Base-by-base conservation (phyloP, 2,797 vertebrate species). In the Galago senegalensis region DNA sequence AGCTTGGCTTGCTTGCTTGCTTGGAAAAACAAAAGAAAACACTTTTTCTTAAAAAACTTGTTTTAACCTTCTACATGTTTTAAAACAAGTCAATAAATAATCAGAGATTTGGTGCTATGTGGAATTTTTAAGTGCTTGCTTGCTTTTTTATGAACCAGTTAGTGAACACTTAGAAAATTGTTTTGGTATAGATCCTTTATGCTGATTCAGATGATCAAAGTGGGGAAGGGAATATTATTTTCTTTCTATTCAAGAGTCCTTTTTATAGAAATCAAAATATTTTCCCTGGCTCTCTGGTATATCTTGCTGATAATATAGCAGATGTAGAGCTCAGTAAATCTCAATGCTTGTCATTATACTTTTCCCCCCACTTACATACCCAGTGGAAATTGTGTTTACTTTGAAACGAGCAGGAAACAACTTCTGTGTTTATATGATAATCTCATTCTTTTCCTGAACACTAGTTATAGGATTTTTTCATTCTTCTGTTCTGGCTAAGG, bases 391-490 rank as follows among this genome's bases (percentile, higher is more conserved):
- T 85, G 21, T 60, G 43, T 94, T 96, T 84, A 46, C 65, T 82
- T 81, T 79, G 87, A 76, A 92, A 87, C 73, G 61, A 70, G 10
- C 40, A 87, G n/a, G 31, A 34, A 95, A 70, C 46, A 60, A 23
- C 31, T 87, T 91, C 18, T 80, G 82, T 85, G 88, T 85, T 86
- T 82, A 73, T 29, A 18, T 17, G 76, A 53, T 72, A 31, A 6
- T 94, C 84, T 82, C 37, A 49, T 70, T 94, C 67, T 95, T 91
- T 76, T 77, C 34, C 58, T 67, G 40, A 89, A 81, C 21, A 13
- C 43, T 34, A 23, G 34, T 81, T 20, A 3, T 3, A 49, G 67
- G 29, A n/a, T n/a, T 69, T 85, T 92, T 77, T 94, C n/a, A 79
- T 92, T 69, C 25, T 20, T 95, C 21, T 87, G 21, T 83, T 61